Evolutionary conservation across 2,113 vertebrate genomes (phyloP), one percentile per base, ranked within the genome.

Genomic region (Chloroceryle aenea): DNA sequence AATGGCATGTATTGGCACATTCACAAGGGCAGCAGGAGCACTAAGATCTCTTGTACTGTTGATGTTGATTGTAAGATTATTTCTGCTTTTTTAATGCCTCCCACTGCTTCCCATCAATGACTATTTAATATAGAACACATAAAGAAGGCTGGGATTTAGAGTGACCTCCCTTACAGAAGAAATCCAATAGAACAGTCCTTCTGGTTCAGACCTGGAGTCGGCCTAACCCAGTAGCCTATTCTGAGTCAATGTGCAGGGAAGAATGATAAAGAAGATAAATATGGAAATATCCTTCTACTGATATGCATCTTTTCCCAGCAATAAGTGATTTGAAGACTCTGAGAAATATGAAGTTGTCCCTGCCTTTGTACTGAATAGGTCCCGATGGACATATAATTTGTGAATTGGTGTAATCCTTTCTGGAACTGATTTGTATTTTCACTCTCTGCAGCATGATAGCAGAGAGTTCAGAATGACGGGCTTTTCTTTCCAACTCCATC

Each of bases 401-500:
- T 53, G 23, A 87, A 66, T 90, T 76, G 47, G 27, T 27, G 50
- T 92, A 19, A 18, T 88, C 10, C 19, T 90, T 90, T 88, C 90
- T 84, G 50, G 32, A 74, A 47, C 13, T 67, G 12, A 59, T 86
- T 95, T 66, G 5, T 86, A 74, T 62, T 93, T 92, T 67, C 48
- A 7, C 19, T 71, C 29, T 77, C 50, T 80, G 42, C 42, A 86
- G 27, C 17, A 50, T 59, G 55, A 74, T n/a, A 88, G 10, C 50
- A 90, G 32, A 48, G 19, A 42, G 36, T 66, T 58, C 29, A 67
- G 42, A 85, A 20, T 32, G 13, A 14, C 4, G 8, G 22, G 5
- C 17, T 81, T 30, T 29, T 77, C 59, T 71, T 93, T 88, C 55
- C 76, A 71, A 10, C 23, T 78, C 38, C 47, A 36, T 77, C 45